These are phyloP conservation scores for Xiphias gladius DNA, from an alignment of 2,113 vertebrate genomes.

Conservation along the genomic window DNA sequence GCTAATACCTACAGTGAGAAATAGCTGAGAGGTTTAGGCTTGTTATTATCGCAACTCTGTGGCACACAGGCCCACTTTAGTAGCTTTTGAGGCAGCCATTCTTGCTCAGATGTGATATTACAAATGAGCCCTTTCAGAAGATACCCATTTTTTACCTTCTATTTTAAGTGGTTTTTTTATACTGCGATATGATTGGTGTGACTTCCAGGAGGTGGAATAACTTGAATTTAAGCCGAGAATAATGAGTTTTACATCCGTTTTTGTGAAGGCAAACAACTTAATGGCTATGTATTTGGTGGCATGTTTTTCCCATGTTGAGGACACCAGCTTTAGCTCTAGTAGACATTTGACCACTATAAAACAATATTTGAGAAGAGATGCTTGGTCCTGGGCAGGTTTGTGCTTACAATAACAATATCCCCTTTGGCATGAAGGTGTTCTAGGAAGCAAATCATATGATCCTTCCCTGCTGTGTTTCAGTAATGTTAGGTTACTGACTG, in stretches of 20 bases:
- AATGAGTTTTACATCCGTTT: slow-evolving; percentile 33
- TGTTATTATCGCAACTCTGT: slow-evolving; percentile 63
- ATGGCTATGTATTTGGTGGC: neutral
- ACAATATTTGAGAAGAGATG: neutral
- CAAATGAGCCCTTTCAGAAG: slow-evolving; percentile 16
- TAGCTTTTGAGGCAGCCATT: slow-evolving; percentile 19
- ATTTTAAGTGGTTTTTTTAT: slow-evolving; percentile 3
- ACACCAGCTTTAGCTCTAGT: neutral
- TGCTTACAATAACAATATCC: slow-evolving; percentile 35
- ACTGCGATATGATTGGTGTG: slow-evolving; percentile 20
- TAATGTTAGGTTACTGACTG: slow-evolving; percentile 69
- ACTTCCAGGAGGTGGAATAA: slow-evolving; percentile 27
- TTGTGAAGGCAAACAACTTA: slow-evolving; percentile 33
- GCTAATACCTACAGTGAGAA: slow-evolving; percentile 62
- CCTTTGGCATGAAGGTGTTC: slow-evolving; percentile 10
- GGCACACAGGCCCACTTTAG: slow-evolving; percentile 50
- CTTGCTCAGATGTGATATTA: slow-evolving; percentile 35
- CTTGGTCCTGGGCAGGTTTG: neutral
- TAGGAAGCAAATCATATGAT: slow-evolving; percentile 33
- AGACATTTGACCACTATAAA: slow-evolving; percentile 16
- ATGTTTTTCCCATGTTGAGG: neutral
- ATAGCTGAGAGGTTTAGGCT: slow-evolving; percentile 51
- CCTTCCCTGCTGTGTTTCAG: slow-evolving; percentile 42
- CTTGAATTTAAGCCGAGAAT: slow-evolving; percentile 15
- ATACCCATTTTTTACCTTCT: slow-evolving; percentile 1